Conservation (phyloP, 1,140 invertebrate species). For the Sminthurides bifidus region DNA sequence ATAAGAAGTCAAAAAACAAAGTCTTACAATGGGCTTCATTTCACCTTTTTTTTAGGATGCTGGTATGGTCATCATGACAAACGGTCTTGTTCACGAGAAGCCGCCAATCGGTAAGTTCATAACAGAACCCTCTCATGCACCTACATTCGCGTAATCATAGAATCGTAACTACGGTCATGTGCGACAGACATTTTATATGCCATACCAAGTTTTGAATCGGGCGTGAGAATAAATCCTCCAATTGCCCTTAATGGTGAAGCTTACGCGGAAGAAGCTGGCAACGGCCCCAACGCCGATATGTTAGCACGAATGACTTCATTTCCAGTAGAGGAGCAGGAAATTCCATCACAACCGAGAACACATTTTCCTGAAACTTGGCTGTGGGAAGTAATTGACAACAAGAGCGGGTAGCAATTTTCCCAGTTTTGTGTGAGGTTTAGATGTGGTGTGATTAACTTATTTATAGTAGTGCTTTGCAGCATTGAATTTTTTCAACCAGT, state of each 20-base stretch:
- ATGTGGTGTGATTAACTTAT: no score
- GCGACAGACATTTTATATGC: no score
- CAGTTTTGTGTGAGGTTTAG: no score
- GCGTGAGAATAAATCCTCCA: no score
- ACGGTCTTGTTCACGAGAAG: conserved; percentile 50
- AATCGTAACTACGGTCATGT: background rate
- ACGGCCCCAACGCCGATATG: no score
- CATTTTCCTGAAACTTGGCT: conserved; percentile 55
- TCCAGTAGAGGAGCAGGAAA: background rate
- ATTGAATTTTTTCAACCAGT: no score
- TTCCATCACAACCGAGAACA: conserved; percentile 37
- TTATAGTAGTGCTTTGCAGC: no score
- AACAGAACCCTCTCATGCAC: no score
- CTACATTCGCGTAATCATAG: background rate
- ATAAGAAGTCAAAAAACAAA: background rate
- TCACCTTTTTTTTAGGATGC: conserved; percentile 47
- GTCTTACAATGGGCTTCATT: background rate
- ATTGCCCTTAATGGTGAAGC: background rate
- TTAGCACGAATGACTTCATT: background rate
- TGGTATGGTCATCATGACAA: conserved; percentile 63
- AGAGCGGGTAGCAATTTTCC: no score
- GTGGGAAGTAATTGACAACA: conserved; percentile 44
- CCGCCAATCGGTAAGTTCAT: conserved; percentile 48
- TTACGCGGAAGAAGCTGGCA: background rate
- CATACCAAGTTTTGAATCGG: no score